Evolutionary conservation across 2,888 invertebrate species (phyloP), one percentile per base, ranked within the genome.

Genomic region (Bugulina stolonifera): DNA sequence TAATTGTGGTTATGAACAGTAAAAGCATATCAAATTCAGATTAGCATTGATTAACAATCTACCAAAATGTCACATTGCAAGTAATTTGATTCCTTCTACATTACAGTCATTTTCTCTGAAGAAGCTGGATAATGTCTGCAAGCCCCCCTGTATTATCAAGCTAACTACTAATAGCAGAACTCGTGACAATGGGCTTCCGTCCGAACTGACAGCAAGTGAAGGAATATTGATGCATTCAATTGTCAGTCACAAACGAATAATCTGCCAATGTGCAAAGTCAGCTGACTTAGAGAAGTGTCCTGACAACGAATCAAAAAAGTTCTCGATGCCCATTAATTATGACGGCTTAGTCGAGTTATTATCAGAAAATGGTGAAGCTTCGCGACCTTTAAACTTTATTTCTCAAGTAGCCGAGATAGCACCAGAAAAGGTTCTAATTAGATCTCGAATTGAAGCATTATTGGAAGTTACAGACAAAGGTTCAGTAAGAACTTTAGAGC

Each of bases 321-420:
- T 64, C 64, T 64, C 64, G 2, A 32, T 64, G 25, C 64, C 64
- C 5, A 14, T 32, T 3, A 14, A 14, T 14, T 64, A 64, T 64
- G 32, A 64, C 5, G 64, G 64, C 25, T 32, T 64, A 5, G 3
- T 64, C 2, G 64, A 64, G 32, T 14, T 64, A 32, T 32, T 64
- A n/a, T 64, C 64, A 29, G 64, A 64, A 32, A 64, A 34, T 64
- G 64, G 64, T 14, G 64, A 64, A 32, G 27, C 64, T 5, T 14
- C 64, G 3, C 64, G 5, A n/a, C 64, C 64, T 14, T 64, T 64
- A 29, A 2, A 14, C n/a, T 10, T 14, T 29, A 32, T 64, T n/a
- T 27, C 64, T 64, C 29, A 64, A 34, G 34, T 64, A 14, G 64
- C 64, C 22, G n/a, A 64, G 5, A 3, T 18, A 32, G 64, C 27